phyloP scores from a whole-genome alignment of 1,140 invertebrate genomes.

The Drosophila ogumai region DNA sequence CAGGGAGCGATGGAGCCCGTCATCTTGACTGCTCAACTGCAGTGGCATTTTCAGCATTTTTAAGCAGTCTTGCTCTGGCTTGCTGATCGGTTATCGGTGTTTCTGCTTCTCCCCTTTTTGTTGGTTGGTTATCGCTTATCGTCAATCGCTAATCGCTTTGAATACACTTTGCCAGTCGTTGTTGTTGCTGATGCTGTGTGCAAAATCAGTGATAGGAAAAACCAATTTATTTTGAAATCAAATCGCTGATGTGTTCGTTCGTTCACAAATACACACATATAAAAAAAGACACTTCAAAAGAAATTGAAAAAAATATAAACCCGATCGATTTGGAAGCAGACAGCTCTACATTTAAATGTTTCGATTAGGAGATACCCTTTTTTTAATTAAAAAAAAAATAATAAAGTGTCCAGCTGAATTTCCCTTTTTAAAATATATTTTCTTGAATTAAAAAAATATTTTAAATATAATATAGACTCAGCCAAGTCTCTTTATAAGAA shows the following conservation, averaged over 20 bases:
- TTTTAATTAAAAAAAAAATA: no score
- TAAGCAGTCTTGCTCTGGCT: constrained; percentile 12
- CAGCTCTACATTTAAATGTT: not conserved
- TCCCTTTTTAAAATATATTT: not conserved
- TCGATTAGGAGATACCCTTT: not conserved
- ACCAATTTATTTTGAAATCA: constrained; percentile 30
- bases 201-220: constrained; percentile 47
- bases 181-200: constrained; percentile 23
- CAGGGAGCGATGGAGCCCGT: not conserved
- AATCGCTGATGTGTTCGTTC: constrained; percentile 23
- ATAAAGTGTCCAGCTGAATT: no score
- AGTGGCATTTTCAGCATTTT: constrained; percentile 54
- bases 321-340: not conserved
- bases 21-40: constrained; percentile 37
- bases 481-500: not conserved
- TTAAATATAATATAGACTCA: no score
- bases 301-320: constrained; percentile 24
- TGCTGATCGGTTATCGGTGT: constrained; percentile 13
- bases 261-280: constrained; percentile 1
- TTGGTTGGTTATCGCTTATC: constrained; percentile 19
- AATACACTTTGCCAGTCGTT: not conserved
- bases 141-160: constrained; percentile 14
- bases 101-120: constrained; percentile 12
- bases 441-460: not conserved
- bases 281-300: constrained; percentile 11